These are phyloP conservation scores for Hippoglossus hippoglossus DNA, from an alignment of 2,797 vertebrate species.

Conservation along the genomic window DNA sequence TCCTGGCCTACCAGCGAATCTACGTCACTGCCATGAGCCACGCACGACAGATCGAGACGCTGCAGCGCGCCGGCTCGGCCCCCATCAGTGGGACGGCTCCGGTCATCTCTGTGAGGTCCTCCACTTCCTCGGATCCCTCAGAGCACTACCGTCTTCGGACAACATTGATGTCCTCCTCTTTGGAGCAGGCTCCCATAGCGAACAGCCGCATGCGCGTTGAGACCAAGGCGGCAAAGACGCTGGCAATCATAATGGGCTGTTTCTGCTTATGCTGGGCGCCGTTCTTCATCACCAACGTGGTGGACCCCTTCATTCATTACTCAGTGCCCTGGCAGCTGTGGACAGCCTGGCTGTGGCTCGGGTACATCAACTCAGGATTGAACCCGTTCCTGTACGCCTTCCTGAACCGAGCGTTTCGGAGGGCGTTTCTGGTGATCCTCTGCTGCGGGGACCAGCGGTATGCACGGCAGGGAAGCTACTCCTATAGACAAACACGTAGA, in stretches of 20 bases:
- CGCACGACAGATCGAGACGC: conserved; percentile 84
- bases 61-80: conserved; percentile 85
- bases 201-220: conserved; percentile 85
- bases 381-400: conserved; percentile 89
- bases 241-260: conserved; percentile 88
- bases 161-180: conserved; percentile 29
- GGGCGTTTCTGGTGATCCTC: conserved; percentile 86
- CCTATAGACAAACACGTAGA: conserved; percentile 71
- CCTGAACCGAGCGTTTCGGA: conserved; percentile 86
- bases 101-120: conserved; percentile 39
- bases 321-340: conserved; percentile 87
- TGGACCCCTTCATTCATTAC: conserved; percentile 88
- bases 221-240: conserved; percentile 87
- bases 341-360: conserved; percentile 88
- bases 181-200: conserved; percentile 51
- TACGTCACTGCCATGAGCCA: conserved; percentile 87
- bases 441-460: conserved; percentile 86
- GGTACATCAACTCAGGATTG: conserved; percentile 87
- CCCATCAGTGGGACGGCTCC: conserved; percentile 47
- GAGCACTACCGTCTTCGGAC: conserved; percentile 58
- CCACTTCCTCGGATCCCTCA: conserved; percentile 64
- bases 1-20: conserved; percentile 87
- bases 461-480: conserved; percentile 74
- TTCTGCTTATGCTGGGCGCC: conserved; percentile 89
- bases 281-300: conserved; percentile 87